Evolutionary conservation across 1,140 invertebrate genomes (phyloP).

Genomic region (Holcopasites calliopsidis): DNA sequence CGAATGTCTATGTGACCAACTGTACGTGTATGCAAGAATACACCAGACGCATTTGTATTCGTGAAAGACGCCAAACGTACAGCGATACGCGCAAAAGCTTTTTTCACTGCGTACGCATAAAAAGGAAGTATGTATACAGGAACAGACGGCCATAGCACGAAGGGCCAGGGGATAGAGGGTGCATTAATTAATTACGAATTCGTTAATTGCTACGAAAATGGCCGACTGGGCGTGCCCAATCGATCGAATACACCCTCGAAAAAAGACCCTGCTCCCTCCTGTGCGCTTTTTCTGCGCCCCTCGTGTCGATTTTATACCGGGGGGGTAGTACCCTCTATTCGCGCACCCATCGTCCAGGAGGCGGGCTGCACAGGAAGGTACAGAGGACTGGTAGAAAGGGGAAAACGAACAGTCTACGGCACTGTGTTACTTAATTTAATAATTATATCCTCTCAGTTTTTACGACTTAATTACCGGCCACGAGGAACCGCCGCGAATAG

Average conservation of each 20-base stretch:
- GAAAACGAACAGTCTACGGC: neutral
- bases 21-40: too few species aligned
- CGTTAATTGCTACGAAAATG: slow-evolving; percentile 68
- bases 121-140: slow-evolving; percentile 9
- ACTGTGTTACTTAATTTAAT: slow-evolving; percentile 44
- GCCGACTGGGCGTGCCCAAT: slow-evolving; percentile 66
- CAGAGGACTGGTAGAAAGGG: too few species aligned
- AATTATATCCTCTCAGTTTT: slow-evolving; percentile 38
- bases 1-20: too few species aligned
- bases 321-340: slow-evolving; percentile 16
- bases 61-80: slow-evolving; percentile 24
- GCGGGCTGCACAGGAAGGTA: neutral
- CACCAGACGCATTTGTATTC: neutral
- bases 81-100: slow-evolving; percentile 29
- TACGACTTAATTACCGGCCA: slow-evolving; percentile 44
- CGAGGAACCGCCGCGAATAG: slow-evolving; percentile 21
- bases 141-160: neutral
- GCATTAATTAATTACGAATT: slow-evolving; percentile 70
- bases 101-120: slow-evolving; percentile 21
- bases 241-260: slow-evolving; percentile 53
- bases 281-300: slow-evolving; percentile 16
- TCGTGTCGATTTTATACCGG: slow-evolving; percentile 25
- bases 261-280: slow-evolving; percentile 25
- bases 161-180: slow-evolving; percentile 36
- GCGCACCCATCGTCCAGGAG: neutral